Evolutionary conservation across 2,113 vertebrate species (phyloP).

Genomic region (Paralichthys olivaceus): DNA sequence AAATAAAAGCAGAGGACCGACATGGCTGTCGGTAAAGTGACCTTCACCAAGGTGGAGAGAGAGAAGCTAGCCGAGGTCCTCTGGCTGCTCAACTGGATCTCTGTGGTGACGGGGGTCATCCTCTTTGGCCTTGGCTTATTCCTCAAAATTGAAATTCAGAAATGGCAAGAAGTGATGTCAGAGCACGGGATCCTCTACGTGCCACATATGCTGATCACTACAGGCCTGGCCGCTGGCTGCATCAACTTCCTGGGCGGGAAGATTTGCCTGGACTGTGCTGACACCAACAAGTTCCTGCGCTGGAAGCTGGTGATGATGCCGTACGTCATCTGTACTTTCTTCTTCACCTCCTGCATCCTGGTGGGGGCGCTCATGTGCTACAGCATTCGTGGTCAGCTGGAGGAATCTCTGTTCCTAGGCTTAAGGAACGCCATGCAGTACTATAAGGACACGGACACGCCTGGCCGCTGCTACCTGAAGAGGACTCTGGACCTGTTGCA

Average conservation of each 20-base stretch:
- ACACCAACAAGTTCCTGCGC: constrained; percentile 86
- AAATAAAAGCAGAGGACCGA: background rate
- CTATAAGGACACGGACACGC: constrained; percentile 91
- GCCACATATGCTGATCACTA: constrained; percentile 87
- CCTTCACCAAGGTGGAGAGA: constrained; percentile 86
- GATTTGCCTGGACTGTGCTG: constrained; percentile 90
- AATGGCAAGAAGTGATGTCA: constrained; percentile 87
- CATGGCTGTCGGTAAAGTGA: constrained; percentile 90
- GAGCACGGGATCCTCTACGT: constrained; percentile 83
- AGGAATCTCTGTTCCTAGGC: constrained; percentile 86
- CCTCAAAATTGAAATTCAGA: constrained; percentile 88
- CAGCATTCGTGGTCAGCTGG: constrained; percentile 83
- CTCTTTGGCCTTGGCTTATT: constrained; percentile 89
- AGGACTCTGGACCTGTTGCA: constrained; percentile 88
- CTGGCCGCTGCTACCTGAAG: constrained; percentile 89
- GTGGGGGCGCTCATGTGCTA: constrained; percentile 89
- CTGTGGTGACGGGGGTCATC: constrained; percentile 85
- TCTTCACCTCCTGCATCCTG: constrained; percentile 88
- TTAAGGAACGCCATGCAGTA: constrained; percentile 85
- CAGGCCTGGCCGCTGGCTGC: constrained; percentile 86
- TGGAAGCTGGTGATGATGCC: constrained; percentile 91
- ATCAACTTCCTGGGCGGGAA: constrained; percentile 90
- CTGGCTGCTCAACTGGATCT: constrained; percentile 91
- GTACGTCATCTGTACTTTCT: constrained; percentile 87
- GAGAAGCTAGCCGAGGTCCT: constrained; percentile 88